phyloP scores from a whole-genome alignment of 2,888 invertebrate genomes.

The Synanthedon andrenaeformis region DNA sequence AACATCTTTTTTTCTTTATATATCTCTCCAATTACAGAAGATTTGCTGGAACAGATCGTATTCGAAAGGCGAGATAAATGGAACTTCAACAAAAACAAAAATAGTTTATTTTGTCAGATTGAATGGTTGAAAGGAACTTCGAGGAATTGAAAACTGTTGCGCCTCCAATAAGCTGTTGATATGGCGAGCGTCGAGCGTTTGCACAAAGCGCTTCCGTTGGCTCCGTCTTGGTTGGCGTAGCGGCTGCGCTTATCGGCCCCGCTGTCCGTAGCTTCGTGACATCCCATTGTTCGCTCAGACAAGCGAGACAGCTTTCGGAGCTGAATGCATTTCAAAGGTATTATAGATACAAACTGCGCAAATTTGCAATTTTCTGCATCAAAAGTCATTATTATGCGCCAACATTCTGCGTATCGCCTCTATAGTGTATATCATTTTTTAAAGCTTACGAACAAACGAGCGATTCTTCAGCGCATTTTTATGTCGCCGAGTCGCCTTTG shows the following conservation, averaged over 20 bases:
- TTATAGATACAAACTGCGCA: slow-evolving; percentile 18
- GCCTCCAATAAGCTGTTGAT: slow-evolving; percentile 1
- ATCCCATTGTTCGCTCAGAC: slow-evolving; percentile 2
- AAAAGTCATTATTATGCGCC: slow-evolving; percentile 20
- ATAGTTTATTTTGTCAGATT: background rate
- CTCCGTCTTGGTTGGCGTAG: slow-evolving; percentile 2
- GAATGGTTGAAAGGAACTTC: no score
- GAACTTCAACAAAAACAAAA: no score
- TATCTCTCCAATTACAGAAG: no score
- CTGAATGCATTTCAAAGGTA: background rate
- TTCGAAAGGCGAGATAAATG: background rate
- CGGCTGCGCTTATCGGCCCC: slow-evolving; percentile 2
- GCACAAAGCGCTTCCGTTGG: slow-evolving; percentile 6
- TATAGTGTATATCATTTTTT: slow-evolving; percentile 35
- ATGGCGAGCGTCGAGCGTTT: slow-evolving; percentile 4
- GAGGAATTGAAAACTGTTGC: slow-evolving; percentile 8
- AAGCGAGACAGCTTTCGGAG: background rate
- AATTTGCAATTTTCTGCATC: slow-evolving; percentile 32
- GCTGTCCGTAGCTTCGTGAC: background rate
- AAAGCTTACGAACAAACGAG: slow-evolving; percentile 29
- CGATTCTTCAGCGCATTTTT: slow-evolving; percentile 13
- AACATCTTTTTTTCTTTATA: no score
- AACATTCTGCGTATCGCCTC: slow-evolving; percentile 14
- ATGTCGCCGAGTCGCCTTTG: slow-evolving; percentile 25
- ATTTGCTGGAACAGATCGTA: no score